These are phyloP conservation scores for Thamnophis elegans DNA, from an alignment of 2,797 vertebrate genomes.

Conservation along the genomic window DNA sequence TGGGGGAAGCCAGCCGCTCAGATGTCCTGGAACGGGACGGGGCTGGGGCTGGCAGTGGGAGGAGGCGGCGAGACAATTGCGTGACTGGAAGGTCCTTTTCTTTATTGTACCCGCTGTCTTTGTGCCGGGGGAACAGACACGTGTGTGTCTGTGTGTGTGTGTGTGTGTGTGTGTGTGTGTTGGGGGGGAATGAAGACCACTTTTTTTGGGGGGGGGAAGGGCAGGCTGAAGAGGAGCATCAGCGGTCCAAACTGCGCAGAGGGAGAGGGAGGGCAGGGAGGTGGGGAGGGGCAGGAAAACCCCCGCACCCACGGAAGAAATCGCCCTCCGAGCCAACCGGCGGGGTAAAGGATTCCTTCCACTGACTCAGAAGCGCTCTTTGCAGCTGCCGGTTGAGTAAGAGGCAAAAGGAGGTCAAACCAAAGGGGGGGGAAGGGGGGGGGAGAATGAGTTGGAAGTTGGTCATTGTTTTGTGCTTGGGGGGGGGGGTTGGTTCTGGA, in stretches of 20 bases:
- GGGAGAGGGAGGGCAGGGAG: neutral
- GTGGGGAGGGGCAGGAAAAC: too few species aligned
- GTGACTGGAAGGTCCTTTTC: neutral
- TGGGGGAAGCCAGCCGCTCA: neutral
- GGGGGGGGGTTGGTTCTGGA: neutral
- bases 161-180: too few species aligned
- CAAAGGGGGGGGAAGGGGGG: rapidly evolving
- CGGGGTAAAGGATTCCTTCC: neutral
- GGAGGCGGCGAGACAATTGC: neutral
- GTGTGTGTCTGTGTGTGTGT: neutral
- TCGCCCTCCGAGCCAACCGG: neutral
- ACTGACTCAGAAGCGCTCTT: slow-evolving; percentile 29
- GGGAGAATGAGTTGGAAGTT: neutral
- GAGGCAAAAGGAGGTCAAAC: neutral
- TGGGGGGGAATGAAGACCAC: neutral
- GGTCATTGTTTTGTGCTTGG: neutral
- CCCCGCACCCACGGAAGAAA: neutral
- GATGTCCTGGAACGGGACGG: neutral
- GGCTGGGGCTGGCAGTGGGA: rapidly evolving
- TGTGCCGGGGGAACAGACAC: neutral
- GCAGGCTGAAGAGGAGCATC: neutral
- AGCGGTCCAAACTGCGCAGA: neutral
- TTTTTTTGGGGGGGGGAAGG: too few species aligned
- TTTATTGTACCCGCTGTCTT: neutral
- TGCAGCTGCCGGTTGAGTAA: slow-evolving; percentile 9